Conservation (phyloP, 1,140 invertebrate genomes). For the Drosophila neocordata region DNA sequence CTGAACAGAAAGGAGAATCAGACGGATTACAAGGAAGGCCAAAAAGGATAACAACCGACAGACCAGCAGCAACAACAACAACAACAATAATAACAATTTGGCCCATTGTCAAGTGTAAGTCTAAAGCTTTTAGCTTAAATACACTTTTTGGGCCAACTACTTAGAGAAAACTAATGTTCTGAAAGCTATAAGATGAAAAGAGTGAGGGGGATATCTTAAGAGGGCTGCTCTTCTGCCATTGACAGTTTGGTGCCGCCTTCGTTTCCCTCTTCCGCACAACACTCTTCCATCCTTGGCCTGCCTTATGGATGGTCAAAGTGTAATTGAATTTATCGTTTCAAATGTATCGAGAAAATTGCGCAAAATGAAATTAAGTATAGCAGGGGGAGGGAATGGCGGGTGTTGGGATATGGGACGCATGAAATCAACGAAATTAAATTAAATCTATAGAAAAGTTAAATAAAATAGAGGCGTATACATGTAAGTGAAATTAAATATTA, state of each 20-base stretch:
- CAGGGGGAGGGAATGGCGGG: not conserved
- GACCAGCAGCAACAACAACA: conserved; percentile 38
- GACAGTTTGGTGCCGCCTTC: conserved; percentile 10
- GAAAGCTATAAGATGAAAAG: not conserved
- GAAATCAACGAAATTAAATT: conserved; percentile 58
- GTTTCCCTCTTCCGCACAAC: not conserved
- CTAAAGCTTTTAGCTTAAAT: conserved; percentile 80
- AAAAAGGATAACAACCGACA: conserved; percentile 2
- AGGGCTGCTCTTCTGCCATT: conserved; percentile 3
- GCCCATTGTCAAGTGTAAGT: conserved; percentile 70
- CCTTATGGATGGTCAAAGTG: conserved; percentile 33
- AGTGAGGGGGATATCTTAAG: not conserved
- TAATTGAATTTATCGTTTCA: conserved; percentile 73
- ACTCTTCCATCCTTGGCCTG: conserved; percentile 22
- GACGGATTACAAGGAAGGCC: conserved; percentile 16
- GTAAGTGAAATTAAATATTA: conserved; percentile 27
- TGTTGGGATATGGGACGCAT: not conserved
- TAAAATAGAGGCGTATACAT: not conserved
- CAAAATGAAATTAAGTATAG: conserved; percentile 2
- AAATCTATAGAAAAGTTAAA: not conserved
- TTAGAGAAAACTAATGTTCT: conserved; percentile 26
- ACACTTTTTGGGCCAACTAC: conserved; percentile 77
- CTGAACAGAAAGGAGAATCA: conserved; percentile 10
- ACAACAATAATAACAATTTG: conserved; percentile 55
- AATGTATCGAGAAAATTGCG: conserved; percentile 49